Percentiles rank a stretch among this genome's conserved stretches.
Conservation (phyloP, 2,797 vertebrate species). For the Cirrhinus mrigala region DNA sequence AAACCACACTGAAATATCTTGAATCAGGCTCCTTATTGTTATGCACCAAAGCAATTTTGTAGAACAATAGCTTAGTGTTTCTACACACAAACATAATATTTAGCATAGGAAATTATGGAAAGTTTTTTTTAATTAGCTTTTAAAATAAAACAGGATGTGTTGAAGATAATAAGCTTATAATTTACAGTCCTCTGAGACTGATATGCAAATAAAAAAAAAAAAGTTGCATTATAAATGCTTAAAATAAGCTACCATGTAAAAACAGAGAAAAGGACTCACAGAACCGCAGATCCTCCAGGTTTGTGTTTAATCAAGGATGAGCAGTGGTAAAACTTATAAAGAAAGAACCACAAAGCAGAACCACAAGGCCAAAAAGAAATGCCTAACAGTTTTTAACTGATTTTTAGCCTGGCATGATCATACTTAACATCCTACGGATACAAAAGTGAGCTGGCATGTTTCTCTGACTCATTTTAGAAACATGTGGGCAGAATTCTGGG, state of each 20-base stretch:
- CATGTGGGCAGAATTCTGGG: neutral
- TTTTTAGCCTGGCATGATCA: neutral
- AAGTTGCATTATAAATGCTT: neutral
- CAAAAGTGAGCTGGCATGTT: neutral
- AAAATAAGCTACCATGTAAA: neutral
- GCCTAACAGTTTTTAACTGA: neutral
- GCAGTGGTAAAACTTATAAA: neutral
- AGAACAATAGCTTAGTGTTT: neutral
- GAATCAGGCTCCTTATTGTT: neutral
- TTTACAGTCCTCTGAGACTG: neutral
- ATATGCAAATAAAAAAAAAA: neutral
- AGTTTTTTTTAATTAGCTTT: too few relatives aligned
- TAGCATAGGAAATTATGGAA: too few relatives aligned
- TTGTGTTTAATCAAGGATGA: neutral
- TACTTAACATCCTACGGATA: neutral
- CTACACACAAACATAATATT: neutral
- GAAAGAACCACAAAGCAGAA: neutral
- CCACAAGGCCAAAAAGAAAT: neutral
- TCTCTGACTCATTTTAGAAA: constrained; percentile 25
- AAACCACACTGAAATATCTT: neutral
- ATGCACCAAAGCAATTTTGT: neutral
- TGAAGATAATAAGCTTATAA: too few relatives aligned
- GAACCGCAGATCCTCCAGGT: neutral
- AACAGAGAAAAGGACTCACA: neutral
- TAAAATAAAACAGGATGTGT: too few relatives aligned